Evolutionary conservation across 2,113 vertebrate species (phyloP).

Genomic region (Meleagris gallopavo): DNA sequence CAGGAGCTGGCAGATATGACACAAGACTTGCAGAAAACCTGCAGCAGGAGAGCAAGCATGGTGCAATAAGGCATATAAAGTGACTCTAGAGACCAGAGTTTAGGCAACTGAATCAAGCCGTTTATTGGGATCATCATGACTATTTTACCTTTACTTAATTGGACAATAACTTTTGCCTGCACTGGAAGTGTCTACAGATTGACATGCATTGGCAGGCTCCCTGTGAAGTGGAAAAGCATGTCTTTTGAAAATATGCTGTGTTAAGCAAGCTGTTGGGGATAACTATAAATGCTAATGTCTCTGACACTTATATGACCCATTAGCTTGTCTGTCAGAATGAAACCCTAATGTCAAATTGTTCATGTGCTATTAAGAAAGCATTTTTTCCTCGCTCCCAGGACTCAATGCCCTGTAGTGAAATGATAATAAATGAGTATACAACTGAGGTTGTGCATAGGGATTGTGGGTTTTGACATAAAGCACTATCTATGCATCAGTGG

Average conservation of each 20-base stretch:
- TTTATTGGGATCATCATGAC: background rate
- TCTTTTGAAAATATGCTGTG: slow-evolving; percentile 16
- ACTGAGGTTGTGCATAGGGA: background rate
- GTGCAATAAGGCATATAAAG: background rate
- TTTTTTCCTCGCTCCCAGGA: slow-evolving; percentile 5
- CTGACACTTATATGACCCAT: slow-evolving; percentile 55
- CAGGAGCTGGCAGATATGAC: background rate
- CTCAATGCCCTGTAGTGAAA: background rate
- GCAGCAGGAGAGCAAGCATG: background rate
- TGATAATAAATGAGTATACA: background rate
- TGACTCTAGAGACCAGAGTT: background rate
- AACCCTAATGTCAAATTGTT: slow-evolving; percentile 32
- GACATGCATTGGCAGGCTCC: background rate
- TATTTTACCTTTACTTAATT: slow-evolving; percentile 47
- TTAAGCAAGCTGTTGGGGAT: slow-evolving; percentile 39
- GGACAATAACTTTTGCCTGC: background rate
- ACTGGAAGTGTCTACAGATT: background rate
- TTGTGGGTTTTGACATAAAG: background rate
- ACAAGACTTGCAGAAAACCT: background rate
- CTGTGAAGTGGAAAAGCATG: background rate
- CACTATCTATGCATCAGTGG: background rate
- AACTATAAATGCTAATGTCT: slow-evolving; percentile 41
- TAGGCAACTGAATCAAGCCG: background rate
- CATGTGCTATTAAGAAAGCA: slow-evolving; percentile 31
- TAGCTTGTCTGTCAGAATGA: slow-evolving; percentile 38